A percentile compares a stretch with the other conserved stretches of the same genome.
Evolutionary conservation across 2,797 vertebrate species (phyloP).

Genomic region (Odontamblyopus lacepedii): DNA sequence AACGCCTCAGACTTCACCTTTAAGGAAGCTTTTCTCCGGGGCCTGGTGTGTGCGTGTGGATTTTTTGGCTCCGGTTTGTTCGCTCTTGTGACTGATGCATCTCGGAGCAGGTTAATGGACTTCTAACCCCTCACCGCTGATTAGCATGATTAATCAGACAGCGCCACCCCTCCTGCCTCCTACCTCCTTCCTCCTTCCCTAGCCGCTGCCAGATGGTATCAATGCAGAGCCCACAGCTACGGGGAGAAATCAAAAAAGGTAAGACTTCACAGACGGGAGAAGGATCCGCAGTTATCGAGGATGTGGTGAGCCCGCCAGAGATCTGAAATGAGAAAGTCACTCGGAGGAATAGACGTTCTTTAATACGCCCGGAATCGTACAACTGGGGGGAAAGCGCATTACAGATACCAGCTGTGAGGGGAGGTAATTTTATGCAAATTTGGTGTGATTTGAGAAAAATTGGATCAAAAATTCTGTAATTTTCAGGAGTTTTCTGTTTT

Average conservation of each 20-base stretch:
- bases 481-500: no score
- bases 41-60: conserved; percentile 37
- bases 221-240: conserved; percentile 58
- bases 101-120: conserved; percentile 71
- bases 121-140: conserved; percentile 70
- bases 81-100: conserved; percentile 45
- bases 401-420: neutral
- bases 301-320: conserved; percentile 42
- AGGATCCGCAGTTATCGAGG: conserved; percentile 56
- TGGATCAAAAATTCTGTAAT: no score
- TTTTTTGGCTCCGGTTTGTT: conserved; percentile 17
- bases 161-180: conserved; percentile 27
- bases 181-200: conserved; percentile 24
- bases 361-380: neutral
- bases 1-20: neutral
- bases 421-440: neutral
- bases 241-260: conserved; percentile 63
- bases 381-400: neutral
- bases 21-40: conserved; percentile 20
- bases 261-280: conserved; percentile 55
- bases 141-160: conserved; percentile 77
- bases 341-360: conserved; percentile 19
- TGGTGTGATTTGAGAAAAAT: neutral
- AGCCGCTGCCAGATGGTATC: conserved; percentile 73
- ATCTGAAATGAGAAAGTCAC: conserved; percentile 31